Percentiles rank a stretch among this genome's conserved stretches.
Evolutionary conservation across 1,140 invertebrate genomes (phyloP).

Genomic region (Drosophila azteca): DNA sequence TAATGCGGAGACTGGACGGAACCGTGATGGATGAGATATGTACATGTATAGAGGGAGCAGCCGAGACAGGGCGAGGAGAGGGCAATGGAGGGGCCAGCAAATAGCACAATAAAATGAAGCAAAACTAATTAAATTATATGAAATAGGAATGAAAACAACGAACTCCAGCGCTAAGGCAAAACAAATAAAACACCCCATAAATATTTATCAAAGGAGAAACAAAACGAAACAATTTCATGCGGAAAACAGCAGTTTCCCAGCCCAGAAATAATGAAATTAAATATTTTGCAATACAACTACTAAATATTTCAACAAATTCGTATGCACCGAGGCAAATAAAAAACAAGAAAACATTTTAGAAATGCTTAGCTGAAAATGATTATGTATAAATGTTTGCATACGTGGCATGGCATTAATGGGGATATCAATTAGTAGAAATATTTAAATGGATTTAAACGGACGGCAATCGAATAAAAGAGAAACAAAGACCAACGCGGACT

Average conservation of each 20-base stretch:
- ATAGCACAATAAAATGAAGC: slow-evolving; percentile 60
- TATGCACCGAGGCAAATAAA: too few species aligned
- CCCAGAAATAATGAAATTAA: slow-evolving; percentile 30
- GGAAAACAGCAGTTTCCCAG: slow-evolving; percentile 15
- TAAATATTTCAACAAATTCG: slow-evolving; percentile 49
- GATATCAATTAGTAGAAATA: too few species aligned
- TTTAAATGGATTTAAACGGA: too few species aligned
- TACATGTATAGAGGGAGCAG: not conserved
- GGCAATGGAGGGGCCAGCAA: slow-evolving; percentile 8
- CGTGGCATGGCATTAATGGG: too few species aligned
- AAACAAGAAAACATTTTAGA: not conserved
- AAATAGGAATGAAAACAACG: slow-evolving; percentile 64
- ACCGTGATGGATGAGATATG: slow-evolving; percentile 20
- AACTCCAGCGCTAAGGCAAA: slow-evolving; percentile 36
- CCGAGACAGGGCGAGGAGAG: not conserved
- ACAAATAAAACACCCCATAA: slow-evolving; percentile 56
- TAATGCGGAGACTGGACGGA: slow-evolving; percentile 7
- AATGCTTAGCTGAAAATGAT: too few species aligned
- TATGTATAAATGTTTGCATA: too few species aligned
- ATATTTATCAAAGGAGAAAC: slow-evolving; percentile 62
- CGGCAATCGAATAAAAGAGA: too few species aligned
- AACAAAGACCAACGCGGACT: too few species aligned
- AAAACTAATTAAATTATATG: slow-evolving; percentile 79
- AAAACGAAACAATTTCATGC: slow-evolving; percentile 53
- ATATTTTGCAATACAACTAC: slow-evolving; percentile 40